Percentiles rank a stretch among this genome's conserved stretches.
Conservation (phyloP, 2,888 invertebrate genomes). For the Pyrrhia umbra region DNA sequence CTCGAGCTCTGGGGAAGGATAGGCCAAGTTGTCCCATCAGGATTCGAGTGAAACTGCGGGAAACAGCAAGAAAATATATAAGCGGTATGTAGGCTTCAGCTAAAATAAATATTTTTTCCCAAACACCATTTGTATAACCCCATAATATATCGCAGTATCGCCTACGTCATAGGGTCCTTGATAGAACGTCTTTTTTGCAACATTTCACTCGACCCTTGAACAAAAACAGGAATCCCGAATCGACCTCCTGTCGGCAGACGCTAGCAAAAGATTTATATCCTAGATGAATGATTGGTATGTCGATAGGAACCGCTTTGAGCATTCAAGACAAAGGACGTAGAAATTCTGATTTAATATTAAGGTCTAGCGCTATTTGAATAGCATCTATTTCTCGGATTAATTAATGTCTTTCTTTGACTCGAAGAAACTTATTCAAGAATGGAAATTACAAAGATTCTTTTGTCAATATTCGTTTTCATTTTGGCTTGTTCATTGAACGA, state of each 20-base stretch:
- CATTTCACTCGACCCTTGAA: constrained; percentile 74
- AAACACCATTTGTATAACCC: constrained; percentile 17
- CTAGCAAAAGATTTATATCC: constrained; percentile 80
- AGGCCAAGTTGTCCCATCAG: no score
- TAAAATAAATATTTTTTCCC: background rate
- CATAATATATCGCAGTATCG: constrained; percentile 57
- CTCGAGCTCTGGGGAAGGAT: no score
- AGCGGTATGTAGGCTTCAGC: no score
- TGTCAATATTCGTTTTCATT: constrained; percentile 30
- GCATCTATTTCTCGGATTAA: constrained; percentile 52
- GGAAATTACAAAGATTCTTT: constrained; percentile 30
- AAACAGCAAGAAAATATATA: no score
- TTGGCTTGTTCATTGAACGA: constrained; percentile 14
- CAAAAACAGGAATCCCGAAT: constrained; percentile 78
- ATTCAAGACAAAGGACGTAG: constrained; percentile 60
- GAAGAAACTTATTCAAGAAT: constrained; percentile 44
- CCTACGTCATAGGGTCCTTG: constrained; percentile 74
- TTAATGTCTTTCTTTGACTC: constrained; percentile 54
- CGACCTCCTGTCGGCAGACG: constrained; percentile 76
- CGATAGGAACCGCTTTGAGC: constrained; percentile 68
- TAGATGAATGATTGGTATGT: constrained; percentile 77
- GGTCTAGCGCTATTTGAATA: constrained; percentile 53
- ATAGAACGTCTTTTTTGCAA: constrained; percentile 75
- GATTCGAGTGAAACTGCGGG: no score
- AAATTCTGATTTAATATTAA: constrained; percentile 62